phyloP scores from a whole-genome alignment of 1,140 invertebrate species.

The Drosophila setifemur region DNA sequence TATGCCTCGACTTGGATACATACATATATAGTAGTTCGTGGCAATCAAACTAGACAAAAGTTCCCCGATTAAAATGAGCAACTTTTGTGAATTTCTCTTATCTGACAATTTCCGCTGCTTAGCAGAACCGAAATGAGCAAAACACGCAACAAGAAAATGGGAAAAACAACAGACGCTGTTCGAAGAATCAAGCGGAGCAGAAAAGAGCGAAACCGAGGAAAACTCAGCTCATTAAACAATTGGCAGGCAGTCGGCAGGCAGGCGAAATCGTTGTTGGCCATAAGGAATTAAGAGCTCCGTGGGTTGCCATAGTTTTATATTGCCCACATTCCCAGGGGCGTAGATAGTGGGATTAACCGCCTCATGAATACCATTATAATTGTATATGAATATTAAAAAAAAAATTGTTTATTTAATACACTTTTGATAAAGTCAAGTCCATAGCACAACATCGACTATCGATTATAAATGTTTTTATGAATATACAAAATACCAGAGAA shows the following conservation, averaged over 20 bases:
- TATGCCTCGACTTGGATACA: slow-evolving; percentile 2
- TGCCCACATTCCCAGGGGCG: not conserved
- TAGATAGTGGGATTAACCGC: not conserved
- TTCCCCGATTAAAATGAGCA: slow-evolving; percentile 74
- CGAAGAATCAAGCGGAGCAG: not conserved
- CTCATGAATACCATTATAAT: no score
- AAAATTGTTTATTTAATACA: no score
- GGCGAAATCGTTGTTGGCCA: slow-evolving; percentile 41
- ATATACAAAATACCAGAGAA: no score
- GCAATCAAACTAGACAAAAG: slow-evolving; percentile 65
- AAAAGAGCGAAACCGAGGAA: slow-evolving; percentile 20
- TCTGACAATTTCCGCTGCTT: slow-evolving; percentile 72
- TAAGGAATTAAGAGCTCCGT: slow-evolving; percentile 60
- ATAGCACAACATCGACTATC: no score
- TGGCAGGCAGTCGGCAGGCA: slow-evolving; percentile 57
- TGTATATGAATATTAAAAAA: no score
- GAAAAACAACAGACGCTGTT: slow-evolving; percentile 15
- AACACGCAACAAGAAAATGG: slow-evolving; percentile 46
- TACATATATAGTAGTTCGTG: slow-evolving; percentile 32
- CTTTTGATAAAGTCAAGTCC: no score
- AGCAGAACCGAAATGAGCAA: slow-evolving; percentile 40
- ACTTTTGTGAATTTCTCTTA: slow-evolving; percentile 67
- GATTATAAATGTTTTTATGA: no score
- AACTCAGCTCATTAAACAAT: slow-evolving; percentile 76
- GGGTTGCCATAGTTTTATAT: slow-evolving; percentile 15